Conservation (phyloP, 2,888 invertebrate species). For the Rotaria magnacalcarata region DNA sequence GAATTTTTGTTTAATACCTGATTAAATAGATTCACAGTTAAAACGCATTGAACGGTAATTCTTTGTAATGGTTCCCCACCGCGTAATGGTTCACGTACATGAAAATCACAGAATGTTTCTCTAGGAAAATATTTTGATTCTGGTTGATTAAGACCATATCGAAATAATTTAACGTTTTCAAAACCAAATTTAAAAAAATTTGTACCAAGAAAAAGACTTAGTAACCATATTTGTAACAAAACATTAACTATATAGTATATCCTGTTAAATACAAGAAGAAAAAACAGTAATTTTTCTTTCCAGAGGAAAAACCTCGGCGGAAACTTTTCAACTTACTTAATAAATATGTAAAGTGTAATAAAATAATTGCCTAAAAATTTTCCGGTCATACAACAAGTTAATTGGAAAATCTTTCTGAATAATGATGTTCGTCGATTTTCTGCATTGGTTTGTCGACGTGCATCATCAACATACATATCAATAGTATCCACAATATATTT, state of each 20-base stretch:
- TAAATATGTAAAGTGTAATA: constrained; percentile 29
- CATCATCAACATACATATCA: constrained; percentile 36
- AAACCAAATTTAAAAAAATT: constrained; percentile 20
- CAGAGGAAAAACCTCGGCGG: too few species aligned
- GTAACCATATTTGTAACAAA: neutral
- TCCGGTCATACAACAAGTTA: neutral
- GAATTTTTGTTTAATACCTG: neutral
- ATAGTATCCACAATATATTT: constrained; percentile 36
- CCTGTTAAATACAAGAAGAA: neutral
- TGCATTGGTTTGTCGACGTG: neutral
- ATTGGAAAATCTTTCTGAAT: neutral
- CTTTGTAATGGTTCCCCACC: constrained; percentile 30
- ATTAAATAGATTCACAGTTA: constrained; percentile 25
- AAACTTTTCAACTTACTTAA: neutral
- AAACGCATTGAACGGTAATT: constrained; percentile 36
- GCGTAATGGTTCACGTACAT: constrained; percentile 6
- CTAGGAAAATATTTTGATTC: constrained; percentile 31
- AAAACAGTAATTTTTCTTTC: too few species aligned
- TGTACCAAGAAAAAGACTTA: constrained; percentile 7
- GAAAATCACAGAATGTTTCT: constrained; percentile 34
- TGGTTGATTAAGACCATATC: constrained; percentile 24
- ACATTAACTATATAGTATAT: neutral
- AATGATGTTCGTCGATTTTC: neutral
- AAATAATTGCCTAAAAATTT: constrained; percentile 35
- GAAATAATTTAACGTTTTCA: constrained; percentile 8